These are phyloP conservation scores for Iphiclides podalirius DNA, from an alignment of 2,888 invertebrate species.

Conservation along the genomic window DNA sequence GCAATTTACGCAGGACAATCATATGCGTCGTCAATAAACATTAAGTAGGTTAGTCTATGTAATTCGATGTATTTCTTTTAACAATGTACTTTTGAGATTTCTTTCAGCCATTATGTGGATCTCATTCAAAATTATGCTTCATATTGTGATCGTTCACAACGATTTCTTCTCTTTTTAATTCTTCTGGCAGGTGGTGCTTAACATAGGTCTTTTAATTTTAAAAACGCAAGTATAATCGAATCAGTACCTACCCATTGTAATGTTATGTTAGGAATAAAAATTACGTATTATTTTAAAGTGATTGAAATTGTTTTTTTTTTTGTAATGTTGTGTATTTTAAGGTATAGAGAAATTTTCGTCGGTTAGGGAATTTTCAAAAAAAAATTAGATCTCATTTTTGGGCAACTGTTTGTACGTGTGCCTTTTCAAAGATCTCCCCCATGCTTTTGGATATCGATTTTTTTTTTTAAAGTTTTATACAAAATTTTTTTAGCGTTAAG, in stretches of 20 bases:
- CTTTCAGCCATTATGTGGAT: constrained; percentile 54
- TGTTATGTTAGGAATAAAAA: constrained; percentile 40
- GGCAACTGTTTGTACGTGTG: constrained; percentile 48
- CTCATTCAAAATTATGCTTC: constrained; percentile 64
- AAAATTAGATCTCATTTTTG: constrained; percentile 69
- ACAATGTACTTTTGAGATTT: constrained; percentile 47
- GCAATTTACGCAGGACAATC: constrained; percentile 3
- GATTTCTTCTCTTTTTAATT: constrained; percentile 38
- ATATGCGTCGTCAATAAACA: constrained; percentile 38
- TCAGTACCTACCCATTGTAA: constrained; percentile 52
- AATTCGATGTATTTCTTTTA: constrained; percentile 47
- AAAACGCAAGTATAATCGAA: constrained; percentile 36
- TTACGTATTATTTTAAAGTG: constrained; percentile 68
- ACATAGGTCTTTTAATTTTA: constrained; percentile 45
- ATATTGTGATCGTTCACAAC: constrained; percentile 28
- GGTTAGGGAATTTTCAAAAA: constrained; percentile 61
- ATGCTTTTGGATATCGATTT: constrained; percentile 55
- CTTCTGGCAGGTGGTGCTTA: constrained; percentile 73
- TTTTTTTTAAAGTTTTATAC: constrained; percentile 44
- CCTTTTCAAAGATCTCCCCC: constrained; percentile 67
- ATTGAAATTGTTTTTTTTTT: constrained; percentile 43
- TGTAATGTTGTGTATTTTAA: constrained; percentile 49
- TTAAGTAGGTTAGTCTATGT: constrained; percentile 58
- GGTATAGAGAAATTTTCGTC: constrained; percentile 52
- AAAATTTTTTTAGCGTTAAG: constrained; percentile 49